Percentiles rank a stretch among this genome's conserved stretches.
phyloP scores from a whole-genome alignment of 2,113 vertebrate genomes.

The Philantomba maxwellii region DNA sequence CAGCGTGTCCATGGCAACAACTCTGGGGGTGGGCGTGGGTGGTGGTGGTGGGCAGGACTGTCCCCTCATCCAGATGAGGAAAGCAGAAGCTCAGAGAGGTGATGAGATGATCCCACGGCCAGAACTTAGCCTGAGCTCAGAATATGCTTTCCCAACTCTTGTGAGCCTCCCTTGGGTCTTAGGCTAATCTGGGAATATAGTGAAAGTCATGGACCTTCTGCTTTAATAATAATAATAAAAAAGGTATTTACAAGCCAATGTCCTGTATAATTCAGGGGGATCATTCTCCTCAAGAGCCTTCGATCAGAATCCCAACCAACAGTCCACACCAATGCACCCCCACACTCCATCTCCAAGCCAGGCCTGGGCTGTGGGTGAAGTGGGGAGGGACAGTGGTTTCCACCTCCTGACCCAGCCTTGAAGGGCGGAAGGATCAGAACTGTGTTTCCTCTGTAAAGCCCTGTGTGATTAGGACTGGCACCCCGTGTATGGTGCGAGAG shows the following conservation, averaged over 20 bases:
- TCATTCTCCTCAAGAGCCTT: background rate
- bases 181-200: background rate
- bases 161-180: background rate
- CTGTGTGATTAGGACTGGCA: background rate
- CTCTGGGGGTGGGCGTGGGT: background rate
- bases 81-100: background rate
- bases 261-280: background rate
- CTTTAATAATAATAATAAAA: background rate
- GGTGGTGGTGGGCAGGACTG: background rate
- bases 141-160: background rate
- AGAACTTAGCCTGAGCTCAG: background rate
- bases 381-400: background rate
- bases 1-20: background rate
- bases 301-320: background rate
- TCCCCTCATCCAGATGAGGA: background rate
- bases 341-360: background rate
- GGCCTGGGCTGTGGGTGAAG: background rate
- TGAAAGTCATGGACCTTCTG: background rate
- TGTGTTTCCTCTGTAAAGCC: background rate
- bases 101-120: rapidly evolving
- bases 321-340: background rate
- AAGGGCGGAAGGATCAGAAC: background rate
- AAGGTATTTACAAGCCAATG: background rate
- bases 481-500: background rate
- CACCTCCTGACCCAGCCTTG: background rate